These are phyloP conservation scores for Chondrosia reniformis DNA, from an alignment of 37 sponge, comb jelly and placozoan species.

Conservation along the genomic window DNA sequence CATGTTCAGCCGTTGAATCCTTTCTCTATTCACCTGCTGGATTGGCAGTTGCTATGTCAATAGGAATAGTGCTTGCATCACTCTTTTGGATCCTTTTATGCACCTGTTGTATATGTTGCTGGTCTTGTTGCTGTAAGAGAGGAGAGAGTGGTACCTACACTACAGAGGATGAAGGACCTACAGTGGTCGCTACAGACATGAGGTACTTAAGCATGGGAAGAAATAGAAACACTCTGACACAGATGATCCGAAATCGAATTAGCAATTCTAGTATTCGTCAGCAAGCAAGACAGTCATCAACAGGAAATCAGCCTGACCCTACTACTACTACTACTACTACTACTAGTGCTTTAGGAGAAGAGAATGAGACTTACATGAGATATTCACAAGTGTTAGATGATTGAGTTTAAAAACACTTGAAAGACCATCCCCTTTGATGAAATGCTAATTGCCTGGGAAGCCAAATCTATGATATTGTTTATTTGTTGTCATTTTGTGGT, in stretches of 20 bases:
- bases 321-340: too few relatives aligned
- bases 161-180: slow-evolving; percentile 20
- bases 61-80: slow-evolving; percentile 29
- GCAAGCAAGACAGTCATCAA: too few relatives aligned
- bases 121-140: slow-evolving; percentile 38
- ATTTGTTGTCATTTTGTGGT: too few relatives aligned
- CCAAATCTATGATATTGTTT: too few relatives aligned
- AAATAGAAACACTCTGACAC: slow-evolving; percentile 1
- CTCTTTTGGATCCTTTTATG: slow-evolving; percentile 38
- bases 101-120: slow-evolving; percentile 45
- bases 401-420: too few relatives aligned
- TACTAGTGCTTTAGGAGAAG: too few relatives aligned
- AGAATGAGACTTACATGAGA: too few relatives aligned
- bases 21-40: slow-evolving; percentile 69
- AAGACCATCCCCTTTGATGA: too few relatives aligned
- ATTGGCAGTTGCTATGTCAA: slow-evolving; percentile 37
- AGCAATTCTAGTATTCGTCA: too few relatives aligned
- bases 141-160: background rate
- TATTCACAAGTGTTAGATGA: too few relatives aligned
- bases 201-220: slow-evolving; percentile 25
- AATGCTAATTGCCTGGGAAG: too few relatives aligned
- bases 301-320: too few relatives aligned
- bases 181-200: slow-evolving; percentile 38
- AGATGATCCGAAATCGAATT: background rate
- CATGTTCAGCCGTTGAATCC: slow-evolving; percentile 7